phyloP scores from a whole-genome alignment of 2,797 vertebrate species.

The Nyctibius grandis region DNA sequence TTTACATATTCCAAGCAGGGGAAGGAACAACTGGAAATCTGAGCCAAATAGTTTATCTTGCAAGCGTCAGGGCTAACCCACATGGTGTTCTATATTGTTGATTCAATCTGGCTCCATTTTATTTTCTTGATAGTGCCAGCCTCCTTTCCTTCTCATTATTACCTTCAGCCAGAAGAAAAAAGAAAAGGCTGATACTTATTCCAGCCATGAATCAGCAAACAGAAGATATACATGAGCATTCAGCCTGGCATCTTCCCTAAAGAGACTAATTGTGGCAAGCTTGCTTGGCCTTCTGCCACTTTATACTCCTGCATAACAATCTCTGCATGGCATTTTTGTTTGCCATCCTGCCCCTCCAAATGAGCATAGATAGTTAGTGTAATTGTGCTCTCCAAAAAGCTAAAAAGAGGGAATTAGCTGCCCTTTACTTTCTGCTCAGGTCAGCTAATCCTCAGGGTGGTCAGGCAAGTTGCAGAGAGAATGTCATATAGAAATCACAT shows the following conservation, averaged over 20 bases:
- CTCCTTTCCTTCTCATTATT: background rate
- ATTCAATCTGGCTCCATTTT: background rate
- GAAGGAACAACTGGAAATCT: background rate
- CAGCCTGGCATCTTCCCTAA: constrained; percentile 5
- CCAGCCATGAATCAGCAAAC: constrained; percentile 29
- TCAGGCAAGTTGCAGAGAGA: background rate
- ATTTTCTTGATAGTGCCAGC: background rate
- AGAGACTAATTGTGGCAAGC: constrained; percentile 12
- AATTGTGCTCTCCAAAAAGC: background rate
- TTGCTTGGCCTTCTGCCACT: constrained; percentile 30
- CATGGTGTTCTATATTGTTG: background rate
- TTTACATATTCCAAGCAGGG: background rate
- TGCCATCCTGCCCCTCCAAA: background rate
- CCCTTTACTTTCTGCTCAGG: constrained; percentile 35
- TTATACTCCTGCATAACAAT: background rate
- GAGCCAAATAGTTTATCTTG: background rate
- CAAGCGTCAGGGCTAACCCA: background rate
- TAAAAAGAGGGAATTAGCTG: background rate
- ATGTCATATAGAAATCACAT: background rate
- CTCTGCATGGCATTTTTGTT: background rate
- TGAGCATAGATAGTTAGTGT: background rate
- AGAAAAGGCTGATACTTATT: background rate
- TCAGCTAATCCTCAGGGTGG: constrained; percentile 7
- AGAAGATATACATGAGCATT: background rate
- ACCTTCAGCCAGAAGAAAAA: background rate